Evolutionary conservation across 2,797 vertebrate species (phyloP), one percentile per base, ranked within the genome.

Genomic region (Chloroceryle amazona): DNA sequence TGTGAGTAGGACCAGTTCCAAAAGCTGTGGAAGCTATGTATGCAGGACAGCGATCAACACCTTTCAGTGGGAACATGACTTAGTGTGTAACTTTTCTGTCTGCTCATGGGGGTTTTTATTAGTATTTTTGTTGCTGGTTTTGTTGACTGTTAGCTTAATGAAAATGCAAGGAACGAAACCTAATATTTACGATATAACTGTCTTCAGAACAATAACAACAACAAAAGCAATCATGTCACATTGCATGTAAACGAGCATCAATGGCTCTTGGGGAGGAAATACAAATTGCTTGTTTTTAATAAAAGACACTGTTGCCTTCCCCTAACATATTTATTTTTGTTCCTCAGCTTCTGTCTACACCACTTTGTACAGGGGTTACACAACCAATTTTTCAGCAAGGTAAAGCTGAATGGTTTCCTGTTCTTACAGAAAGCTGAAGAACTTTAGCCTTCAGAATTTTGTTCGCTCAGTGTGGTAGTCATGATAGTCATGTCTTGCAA

Each of bases 371-470:
- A 9, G 33, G 23, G 49, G 49, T 81, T 44, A 62, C 44, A n/a
- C 51, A 86, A 73, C 14, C 31, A 46, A 25, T 52, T 93, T 93
- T 80, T 31, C 75, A 96, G 55, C 35, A 81, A 94, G 80, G 54
- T 76, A 76, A 86, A 84, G 39, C 42, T 39, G 61, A 20, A 41
- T 67, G 22, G 57, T 92, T 91, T 72, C 70, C 58, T 29, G 11
- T 58, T 73, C 25, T 13, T 28, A 14, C 10, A 39, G 46, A 46
- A 70, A 86, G 85, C 35, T 61, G 49, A 16, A 21, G 52, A 19
- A 25, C 82, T 1, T 0, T 37, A 37, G 31, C 67, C 86, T 75
- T 76, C 33, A 84, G 63, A 83, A 85, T 22, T 46, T 73, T 75
- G 33, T 61, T 90, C 88, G 70, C 66, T 90, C 73, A 35, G 12